Evolutionary conservation across 2,888 invertebrate species (phyloP), one percentile per base, ranked within the genome.

Genomic region (Drosophila putrida): DNA sequence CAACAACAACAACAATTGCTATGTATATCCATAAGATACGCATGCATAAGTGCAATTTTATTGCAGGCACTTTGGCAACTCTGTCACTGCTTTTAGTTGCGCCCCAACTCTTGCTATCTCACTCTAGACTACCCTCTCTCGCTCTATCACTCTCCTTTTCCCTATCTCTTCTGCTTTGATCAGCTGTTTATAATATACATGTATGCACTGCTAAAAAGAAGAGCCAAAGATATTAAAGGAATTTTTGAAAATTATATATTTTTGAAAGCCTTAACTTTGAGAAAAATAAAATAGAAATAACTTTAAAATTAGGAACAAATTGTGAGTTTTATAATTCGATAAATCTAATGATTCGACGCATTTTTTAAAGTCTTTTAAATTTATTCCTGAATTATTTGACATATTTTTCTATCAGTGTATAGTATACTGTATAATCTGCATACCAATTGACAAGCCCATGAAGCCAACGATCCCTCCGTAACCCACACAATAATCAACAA

Each of bases 401-500:
- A 3, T 20, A 20, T 20, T 20, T 20, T 20, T 20, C 1, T 20
- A 2, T 1, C 20, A 20, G 20, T 20, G 20, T 2, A 1, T 20
- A 20, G 20, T 20, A 20, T 62, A 28, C 28, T n/a, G n/a, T n/a
- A n/a, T n/a, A 66, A 59, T 66, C 53, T 68, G 67, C 76, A 75
- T 75, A 60, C 35, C 68, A 69, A 65, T 58, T 62, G 77, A 68
- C 78, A 75, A 75, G 71, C 78, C 78, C 75, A 68, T 63, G 60
- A 50, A 60, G 50, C 31, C 36, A 43, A 41, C 60, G 25, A 53
- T 75, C 61, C 75, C 75, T 64, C 65, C 65, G 11, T 73, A 33
- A 38, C 76, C 73, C 76, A 41, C 43, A 58, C 25, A 54, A 15
- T n/a, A 57, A 36, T 36, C 44, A 36, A 36, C 41, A 35, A 35